These are phyloP conservation scores for Venusia cambrica DNA, from an alignment of 2,888 invertebrate species.

Conservation along the genomic window DNA sequence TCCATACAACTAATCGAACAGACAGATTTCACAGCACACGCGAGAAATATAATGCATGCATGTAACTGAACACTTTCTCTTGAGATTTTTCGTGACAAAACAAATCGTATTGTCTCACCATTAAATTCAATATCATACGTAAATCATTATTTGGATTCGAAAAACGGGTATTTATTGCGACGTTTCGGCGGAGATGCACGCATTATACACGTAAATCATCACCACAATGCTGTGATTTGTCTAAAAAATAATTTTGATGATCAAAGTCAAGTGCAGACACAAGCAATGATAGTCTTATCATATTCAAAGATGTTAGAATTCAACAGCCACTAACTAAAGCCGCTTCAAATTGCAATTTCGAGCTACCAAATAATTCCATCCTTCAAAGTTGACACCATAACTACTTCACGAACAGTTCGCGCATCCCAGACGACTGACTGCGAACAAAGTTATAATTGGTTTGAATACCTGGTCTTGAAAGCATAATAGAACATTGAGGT, in stretches of 20 bases:
- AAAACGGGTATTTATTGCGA: too few species aligned
- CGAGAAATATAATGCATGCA: slow-evolving; percentile 27
- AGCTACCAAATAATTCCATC: slow-evolving; percentile 6
- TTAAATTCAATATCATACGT: too few species aligned
- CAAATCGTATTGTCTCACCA: too few species aligned
- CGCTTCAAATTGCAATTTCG: not conserved
- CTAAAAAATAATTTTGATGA: too few species aligned
- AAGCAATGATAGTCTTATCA: too few species aligned
- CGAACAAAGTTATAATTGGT: slow-evolving; percentile 21
- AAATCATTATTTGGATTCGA: too few species aligned
- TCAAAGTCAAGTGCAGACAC: too few species aligned
- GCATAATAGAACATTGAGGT: slow-evolving; percentile 34
- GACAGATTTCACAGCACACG: slow-evolving; percentile 34
- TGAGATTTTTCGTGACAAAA: slow-evolving; percentile 18
- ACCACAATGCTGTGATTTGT: too few species aligned
- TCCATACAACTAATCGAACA: too few species aligned
- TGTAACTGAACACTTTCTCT: slow-evolving; percentile 23
- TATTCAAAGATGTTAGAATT: too few species aligned
- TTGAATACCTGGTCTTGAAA: slow-evolving; percentile 36
- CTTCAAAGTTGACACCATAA: slow-evolving; percentile 4
- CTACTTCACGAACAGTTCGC: slow-evolving; percentile 7
- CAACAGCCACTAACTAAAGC: not conserved
- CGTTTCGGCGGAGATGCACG: too few species aligned
- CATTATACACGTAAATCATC: too few species aligned
- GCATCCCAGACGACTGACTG: slow-evolving; percentile 6